A percentile compares a stretch with the other conserved stretches of the same genome.
Evolutionary conservation across 2,888 invertebrate species (phyloP).

Genomic region (Apamea epomidion): DNA sequence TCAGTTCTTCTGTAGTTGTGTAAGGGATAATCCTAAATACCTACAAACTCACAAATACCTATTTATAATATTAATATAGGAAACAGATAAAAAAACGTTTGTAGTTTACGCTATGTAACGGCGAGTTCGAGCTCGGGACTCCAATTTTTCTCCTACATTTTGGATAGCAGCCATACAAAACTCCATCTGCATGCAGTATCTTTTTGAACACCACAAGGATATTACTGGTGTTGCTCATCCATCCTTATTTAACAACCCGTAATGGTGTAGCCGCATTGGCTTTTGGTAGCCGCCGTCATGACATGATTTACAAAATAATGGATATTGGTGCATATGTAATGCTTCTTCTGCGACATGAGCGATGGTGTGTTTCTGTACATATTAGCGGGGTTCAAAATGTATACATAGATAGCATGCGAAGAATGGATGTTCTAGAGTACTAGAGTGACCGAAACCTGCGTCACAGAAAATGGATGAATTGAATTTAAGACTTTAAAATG

Average conservation of each 20-base stretch:
- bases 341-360: neutral
- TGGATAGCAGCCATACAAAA: neutral
- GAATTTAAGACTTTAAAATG: neutral
- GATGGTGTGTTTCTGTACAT: neutral
- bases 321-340: slow-evolving; percentile 11
- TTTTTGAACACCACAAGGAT: neutral
- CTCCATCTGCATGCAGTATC: neutral
- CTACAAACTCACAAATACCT: no score
- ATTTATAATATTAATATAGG: no score
- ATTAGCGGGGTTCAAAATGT: neutral
- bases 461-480: neutral
- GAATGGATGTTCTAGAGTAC: no score
- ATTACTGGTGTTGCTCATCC: neutral
- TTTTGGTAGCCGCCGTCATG: neutral
- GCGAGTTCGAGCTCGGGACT: no score
- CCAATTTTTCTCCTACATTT: no score
- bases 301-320: slow-evolving; percentile 44
- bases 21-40: no score
- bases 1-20: no score
- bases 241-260: neutral
- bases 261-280: neutral
- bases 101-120: neutral
- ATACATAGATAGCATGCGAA: no score
- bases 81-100: neutral
- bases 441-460: no score